phyloP scores from a whole-genome alignment of 2,888 invertebrate species.

The Melanargia galathea region DNA sequence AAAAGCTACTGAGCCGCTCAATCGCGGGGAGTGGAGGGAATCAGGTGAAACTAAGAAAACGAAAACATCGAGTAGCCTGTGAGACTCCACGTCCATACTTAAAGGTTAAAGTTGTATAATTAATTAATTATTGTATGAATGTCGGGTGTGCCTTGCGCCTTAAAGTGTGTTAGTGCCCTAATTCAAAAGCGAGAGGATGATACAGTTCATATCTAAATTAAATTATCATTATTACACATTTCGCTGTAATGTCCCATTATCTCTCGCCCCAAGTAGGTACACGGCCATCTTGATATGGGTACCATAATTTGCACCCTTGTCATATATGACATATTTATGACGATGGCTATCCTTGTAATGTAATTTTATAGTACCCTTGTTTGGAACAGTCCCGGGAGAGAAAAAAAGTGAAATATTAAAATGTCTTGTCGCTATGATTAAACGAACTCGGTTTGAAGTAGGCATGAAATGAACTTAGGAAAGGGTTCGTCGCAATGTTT shows the following conservation, averaged over 20 bases:
- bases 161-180: background rate
- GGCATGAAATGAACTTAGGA: background rate
- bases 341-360: conserved; percentile 38
- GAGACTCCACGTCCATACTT: no score
- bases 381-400: background rate
- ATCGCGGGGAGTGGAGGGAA: no score
- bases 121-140: no score
- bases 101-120: no score
- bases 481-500: background rate
- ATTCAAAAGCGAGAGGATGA: conserved; percentile 13
- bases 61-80: no score
- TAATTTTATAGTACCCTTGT: conserved; percentile 38
- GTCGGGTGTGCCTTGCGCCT: no score
- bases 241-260: conserved; percentile 32
- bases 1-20: no score
- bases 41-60: no score
- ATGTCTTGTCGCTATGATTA: conserved; percentile 2
- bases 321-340: conserved; percentile 46
- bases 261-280: conserved; percentile 19
- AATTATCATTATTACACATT: conserved; percentile 34
- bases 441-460: background rate
- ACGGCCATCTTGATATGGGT: conserved; percentile 43
- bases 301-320: conserved; percentile 47
- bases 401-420: conserved; percentile 21
- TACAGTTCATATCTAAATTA: conserved; percentile 32